phyloP scores from a whole-genome alignment of 35 echinoderm and acorn worm species.

The Eucidaris tribuloides region DNA sequence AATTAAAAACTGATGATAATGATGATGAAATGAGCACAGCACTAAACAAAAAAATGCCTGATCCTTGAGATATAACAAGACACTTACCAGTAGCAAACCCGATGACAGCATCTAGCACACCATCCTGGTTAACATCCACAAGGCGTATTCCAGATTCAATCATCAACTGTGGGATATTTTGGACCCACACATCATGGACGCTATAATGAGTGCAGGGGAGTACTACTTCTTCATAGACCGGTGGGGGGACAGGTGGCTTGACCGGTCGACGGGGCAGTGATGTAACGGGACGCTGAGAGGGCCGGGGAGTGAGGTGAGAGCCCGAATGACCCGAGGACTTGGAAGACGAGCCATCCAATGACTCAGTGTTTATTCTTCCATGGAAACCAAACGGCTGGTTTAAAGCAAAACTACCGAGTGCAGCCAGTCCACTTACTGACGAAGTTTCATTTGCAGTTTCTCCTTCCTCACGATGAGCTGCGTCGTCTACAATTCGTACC shows the following conservation, averaged over 20 bases:
- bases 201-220: constrained; percentile 61
- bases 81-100: constrained; percentile 91
- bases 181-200: constrained; percentile 77
- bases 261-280: background rate
- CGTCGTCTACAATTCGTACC: constrained; percentile 58
- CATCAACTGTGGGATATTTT: constrained; percentile 68
- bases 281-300: background rate
- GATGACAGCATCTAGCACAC: constrained; percentile 75
- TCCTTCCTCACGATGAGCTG: background rate
- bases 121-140: constrained; percentile 83
- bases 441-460: background rate
- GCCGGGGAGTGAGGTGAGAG: background rate
- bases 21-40: too few relatives aligned
- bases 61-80: too few relatives aligned
- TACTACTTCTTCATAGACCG: background rate
- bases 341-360: background rate
- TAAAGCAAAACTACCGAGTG: background rate
- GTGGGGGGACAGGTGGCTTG: background rate
- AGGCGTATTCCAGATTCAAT: constrained; percentile 80
- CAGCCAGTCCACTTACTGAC: background rate
- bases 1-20: too few relatives aligned
- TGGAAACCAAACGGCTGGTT: background rate
- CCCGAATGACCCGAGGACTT: background rate
- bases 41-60: too few relatives aligned
- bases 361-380: background rate